These are phyloP conservation scores for Pseudomugil gertrudae DNA, from an alignment of 2,797 vertebrate genomes.

Conservation along the genomic window DNA sequence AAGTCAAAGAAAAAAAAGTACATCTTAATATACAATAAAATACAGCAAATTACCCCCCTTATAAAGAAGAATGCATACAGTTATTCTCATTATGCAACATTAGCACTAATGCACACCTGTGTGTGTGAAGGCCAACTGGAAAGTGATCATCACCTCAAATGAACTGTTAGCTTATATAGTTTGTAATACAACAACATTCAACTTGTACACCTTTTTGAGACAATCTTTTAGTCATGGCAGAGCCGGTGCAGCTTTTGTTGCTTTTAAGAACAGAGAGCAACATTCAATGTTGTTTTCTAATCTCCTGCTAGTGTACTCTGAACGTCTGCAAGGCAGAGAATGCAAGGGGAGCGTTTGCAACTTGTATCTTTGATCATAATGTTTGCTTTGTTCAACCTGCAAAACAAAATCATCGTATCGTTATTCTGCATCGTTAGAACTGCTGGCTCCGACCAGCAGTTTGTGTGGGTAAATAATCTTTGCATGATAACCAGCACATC, in stretches of 20 bases:
- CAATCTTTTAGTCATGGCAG: not conserved
- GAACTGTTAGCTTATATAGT: not conserved
- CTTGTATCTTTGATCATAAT: not conserved
- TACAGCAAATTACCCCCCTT: not conserved
- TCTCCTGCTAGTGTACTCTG: not conserved
- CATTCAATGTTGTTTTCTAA: too few relatives aligned
- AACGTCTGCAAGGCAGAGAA: not conserved
- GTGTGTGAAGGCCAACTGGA: too few relatives aligned
- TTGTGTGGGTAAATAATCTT: not conserved
- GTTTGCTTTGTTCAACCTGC: not conserved
- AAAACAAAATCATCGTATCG: not conserved
- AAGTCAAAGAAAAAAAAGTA: not conserved
- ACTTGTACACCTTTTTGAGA: not conserved
- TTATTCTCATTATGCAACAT: slow-evolving; percentile 14
- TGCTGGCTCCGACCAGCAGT: not conserved
- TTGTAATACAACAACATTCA: not conserved
- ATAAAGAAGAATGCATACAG: slow-evolving; percentile 6
- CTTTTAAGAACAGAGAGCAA: not conserved
- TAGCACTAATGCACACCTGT: slow-evolving; percentile 17
- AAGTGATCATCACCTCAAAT: not conserved
- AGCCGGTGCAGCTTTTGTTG: not conserved
- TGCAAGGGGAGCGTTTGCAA: not conserved
- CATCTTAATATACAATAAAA: not conserved
- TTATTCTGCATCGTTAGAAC: not conserved
- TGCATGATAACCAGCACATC: not conserved